These are phyloP conservation scores for Drosophila borealis DNA, from an alignment of 2,888 invertebrate species.

Conservation along the genomic window DNA sequence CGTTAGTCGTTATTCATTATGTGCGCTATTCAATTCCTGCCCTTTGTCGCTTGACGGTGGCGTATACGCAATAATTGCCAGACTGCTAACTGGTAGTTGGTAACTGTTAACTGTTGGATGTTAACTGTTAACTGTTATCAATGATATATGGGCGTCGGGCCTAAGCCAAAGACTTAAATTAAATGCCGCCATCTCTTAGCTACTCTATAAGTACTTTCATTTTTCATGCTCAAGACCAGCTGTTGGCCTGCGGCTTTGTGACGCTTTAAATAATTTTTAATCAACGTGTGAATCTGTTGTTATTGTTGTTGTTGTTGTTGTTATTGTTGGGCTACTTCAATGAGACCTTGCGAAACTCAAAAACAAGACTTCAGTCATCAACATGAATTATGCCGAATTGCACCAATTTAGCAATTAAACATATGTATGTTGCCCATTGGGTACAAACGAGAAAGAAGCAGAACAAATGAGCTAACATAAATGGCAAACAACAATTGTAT, in stretches of 20 bases:
- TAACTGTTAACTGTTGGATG: constrained; percentile 5
- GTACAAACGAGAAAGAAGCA: constrained; percentile 36
- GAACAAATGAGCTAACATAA: constrained; percentile 63
- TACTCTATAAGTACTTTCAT: constrained; percentile 43
- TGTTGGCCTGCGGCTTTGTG: constrained; percentile 47
- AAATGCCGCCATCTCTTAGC: constrained; percentile 11
- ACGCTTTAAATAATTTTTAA: constrained; percentile 61
- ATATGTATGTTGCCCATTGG: constrained; percentile 55
- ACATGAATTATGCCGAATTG: constrained; percentile 76
- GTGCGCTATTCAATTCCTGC: constrained; percentile 33
- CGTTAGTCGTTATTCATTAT: constrained; percentile 22
- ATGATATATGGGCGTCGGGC: constrained; percentile 17
- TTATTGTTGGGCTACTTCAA: constrained; percentile 33
- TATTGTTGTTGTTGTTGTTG: constrained; percentile 29
- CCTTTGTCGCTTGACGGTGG: constrained; percentile 37
- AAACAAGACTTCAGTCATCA: constrained; percentile 52
- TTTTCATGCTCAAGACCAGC: constrained; percentile 54
- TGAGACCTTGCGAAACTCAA: constrained; percentile 66
- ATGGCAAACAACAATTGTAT: constrained; percentile 65
- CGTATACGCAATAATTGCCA: constrained; percentile 70
- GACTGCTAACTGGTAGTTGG: constrained; percentile 22
- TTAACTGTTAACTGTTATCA: constrained; percentile 60
- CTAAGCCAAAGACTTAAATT: constrained; percentile 1
- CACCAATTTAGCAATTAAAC: constrained; percentile 80
- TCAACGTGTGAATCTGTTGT: constrained; percentile 74